phyloP scores from a whole-genome alignment of 1,140 invertebrate genomes.

The Danaus melanippus region DNA sequence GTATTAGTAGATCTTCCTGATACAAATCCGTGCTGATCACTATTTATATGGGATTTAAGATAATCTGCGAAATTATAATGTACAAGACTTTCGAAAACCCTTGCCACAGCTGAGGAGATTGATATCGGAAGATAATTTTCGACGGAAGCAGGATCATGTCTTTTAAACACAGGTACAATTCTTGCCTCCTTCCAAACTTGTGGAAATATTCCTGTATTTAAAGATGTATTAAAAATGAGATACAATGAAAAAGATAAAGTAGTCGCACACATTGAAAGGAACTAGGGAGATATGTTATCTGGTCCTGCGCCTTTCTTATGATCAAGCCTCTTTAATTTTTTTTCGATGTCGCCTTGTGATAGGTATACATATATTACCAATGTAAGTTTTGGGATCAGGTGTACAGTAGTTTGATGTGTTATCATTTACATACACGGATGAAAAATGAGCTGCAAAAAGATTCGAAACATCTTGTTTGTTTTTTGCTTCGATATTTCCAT shows the following conservation, averaged over 20 bases:
- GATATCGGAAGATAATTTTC: conserved; percentile 5
- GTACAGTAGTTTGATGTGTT: too few relatives aligned
- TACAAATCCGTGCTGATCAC: conserved; percentile 4
- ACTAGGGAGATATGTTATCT: too few relatives aligned
- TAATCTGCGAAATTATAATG: conserved; percentile 10
- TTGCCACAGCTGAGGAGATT: conserved; percentile 2
- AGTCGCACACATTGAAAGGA: too few relatives aligned
- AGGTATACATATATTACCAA: conserved; percentile 9
- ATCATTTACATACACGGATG: conserved; percentile 2
- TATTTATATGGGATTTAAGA: too few relatives aligned
- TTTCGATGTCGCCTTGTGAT: conserved; percentile 4
- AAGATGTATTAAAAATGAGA: too few relatives aligned
- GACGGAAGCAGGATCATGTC: not conserved
- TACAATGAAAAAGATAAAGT: conserved; percentile 2
- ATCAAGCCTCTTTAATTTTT: too few relatives aligned
- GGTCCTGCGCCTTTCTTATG: too few relatives aligned
- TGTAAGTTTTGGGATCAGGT: conserved; percentile 5
- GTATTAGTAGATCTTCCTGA: conserved; percentile 4
- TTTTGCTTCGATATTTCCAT: too few relatives aligned
- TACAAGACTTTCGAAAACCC: conserved; percentile 3
- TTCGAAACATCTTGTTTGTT: conserved; percentile 9
- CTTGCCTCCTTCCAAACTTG: too few relatives aligned
- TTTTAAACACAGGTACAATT: conserved; percentile 8
- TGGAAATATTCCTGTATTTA: conserved; percentile 7
- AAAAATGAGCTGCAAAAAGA: conserved; percentile 4